Conservation (phyloP, 2,113 vertebrate genomes). For the Cebidichthys violaceus region DNA sequence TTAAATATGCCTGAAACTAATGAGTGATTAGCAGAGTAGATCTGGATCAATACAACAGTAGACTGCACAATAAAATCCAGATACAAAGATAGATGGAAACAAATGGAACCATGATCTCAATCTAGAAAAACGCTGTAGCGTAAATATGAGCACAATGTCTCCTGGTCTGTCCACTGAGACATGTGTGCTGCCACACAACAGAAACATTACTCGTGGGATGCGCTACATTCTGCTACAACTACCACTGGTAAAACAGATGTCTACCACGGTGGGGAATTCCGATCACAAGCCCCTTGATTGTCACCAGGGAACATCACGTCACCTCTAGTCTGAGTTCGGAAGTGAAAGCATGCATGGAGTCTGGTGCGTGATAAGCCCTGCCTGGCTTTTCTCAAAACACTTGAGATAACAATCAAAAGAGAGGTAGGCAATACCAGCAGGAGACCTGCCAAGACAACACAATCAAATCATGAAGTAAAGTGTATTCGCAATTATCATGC, state of each 20-base stretch:
- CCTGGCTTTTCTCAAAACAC: slow-evolving; percentile 2
- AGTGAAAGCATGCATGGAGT: slow-evolving; percentile 1
- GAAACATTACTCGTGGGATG: background rate
- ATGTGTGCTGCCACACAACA: background rate
- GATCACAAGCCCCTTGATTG: slow-evolving; percentile 1
- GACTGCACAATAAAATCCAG: background rate
- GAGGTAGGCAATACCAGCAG: slow-evolving; percentile 3
- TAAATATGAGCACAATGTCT: background rate
- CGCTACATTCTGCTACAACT: background rate
- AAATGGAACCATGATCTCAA: background rate
- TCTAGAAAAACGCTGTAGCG: background rate
- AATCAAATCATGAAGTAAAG: slow-evolving; percentile 4
- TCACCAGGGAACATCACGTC: slow-evolving; percentile 2
- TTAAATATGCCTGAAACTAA: slow-evolving; percentile 5
- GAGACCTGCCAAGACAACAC: slow-evolving; percentile 1
- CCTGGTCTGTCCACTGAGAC: slow-evolving; percentile 3
- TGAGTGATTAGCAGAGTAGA: background rate
- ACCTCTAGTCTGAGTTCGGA: slow-evolving; percentile 17
- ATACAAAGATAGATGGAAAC: background rate
- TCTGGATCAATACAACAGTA: background rate
- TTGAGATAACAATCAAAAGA: slow-evolving; percentile 5
- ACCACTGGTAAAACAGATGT: slow-evolving; percentile 15
- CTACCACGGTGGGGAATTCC: background rate
- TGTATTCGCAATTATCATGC: background rate
- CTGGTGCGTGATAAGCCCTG: background rate